Conservation (phyloP, 92 coral and sea anemone genomes). For the Anthopleura xanthogrammica region DNA sequence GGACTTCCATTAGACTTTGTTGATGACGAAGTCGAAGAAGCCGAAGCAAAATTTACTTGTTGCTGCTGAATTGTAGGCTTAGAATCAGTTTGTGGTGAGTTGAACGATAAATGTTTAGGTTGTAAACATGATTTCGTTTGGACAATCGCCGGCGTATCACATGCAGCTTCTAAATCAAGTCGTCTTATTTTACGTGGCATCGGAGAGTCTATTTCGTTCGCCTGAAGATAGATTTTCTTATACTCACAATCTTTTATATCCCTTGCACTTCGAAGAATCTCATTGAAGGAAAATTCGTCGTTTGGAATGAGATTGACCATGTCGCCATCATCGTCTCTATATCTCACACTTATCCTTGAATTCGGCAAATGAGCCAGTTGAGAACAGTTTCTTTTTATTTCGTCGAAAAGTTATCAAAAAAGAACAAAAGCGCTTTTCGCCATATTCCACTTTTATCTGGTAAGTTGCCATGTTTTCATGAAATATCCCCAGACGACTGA, state of each 20-base stretch:
- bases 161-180: not conserved
- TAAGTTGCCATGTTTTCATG: no score
- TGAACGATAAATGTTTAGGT: not conserved
- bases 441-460: constrained; percentile 23
- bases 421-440: constrained; percentile 31
- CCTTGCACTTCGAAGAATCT: not conserved
- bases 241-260: not conserved
- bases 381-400: constrained; percentile 28
- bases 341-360: constrained; percentile 25
- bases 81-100: not conserved
- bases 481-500: no score
- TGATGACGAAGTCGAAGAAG: not conserved
- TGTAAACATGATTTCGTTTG: not conserved
- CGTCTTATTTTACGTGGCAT: constrained; percentile 5
- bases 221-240: constrained; percentile 4
- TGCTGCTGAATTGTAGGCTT: not conserved
- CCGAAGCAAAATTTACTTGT: not conserved
- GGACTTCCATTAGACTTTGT: not conserved
- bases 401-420: constrained; percentile 21
- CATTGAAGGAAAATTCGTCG: constrained; percentile 1
- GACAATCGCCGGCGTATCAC: not conserved
- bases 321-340: constrained; percentile 45
- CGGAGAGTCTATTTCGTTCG: constrained; percentile 2
- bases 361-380: constrained; percentile 27
- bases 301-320: constrained; percentile 25